phyloP scores from a whole-genome alignment of 2,797 vertebrate species.

The Gila robusta region DNA sequence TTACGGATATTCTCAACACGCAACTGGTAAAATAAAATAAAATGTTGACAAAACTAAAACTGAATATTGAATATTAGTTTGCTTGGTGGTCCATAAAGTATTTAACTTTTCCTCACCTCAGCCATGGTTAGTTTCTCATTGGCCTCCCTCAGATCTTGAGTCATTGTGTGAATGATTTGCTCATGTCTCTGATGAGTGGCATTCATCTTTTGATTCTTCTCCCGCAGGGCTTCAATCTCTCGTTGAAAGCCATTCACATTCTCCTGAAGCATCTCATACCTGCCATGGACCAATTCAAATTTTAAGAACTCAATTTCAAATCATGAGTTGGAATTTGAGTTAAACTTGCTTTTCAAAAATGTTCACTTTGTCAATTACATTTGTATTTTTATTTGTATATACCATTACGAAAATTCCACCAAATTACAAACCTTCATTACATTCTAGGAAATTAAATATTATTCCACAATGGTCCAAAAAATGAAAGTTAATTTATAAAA shows the following conservation, averaged over 20 bases:
- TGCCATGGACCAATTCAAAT: slow-evolving; percentile 60
- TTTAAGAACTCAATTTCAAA: not conserved
- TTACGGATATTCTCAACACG: slow-evolving; percentile 91
- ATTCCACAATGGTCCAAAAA: not conserved
- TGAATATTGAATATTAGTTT: not conserved
- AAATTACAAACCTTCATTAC: not conserved
- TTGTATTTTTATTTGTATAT: not conserved
- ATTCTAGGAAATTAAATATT: too few relatives aligned
- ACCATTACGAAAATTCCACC: not conserved
- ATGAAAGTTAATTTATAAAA: not conserved
- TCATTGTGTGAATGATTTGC: slow-evolving; percentile 92
- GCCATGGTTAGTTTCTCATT: slow-evolving; percentile 90
- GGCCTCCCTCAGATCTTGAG: slow-evolving; percentile 89
- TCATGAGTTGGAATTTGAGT: not conserved
- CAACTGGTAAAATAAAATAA: slow-evolving; percentile 74
- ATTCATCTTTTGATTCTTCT: slow-evolving; percentile 88
- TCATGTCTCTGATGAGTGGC: slow-evolving; percentile 89
- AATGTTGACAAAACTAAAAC: not conserved
- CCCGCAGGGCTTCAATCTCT: slow-evolving; percentile 89
- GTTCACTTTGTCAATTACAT: not conserved
- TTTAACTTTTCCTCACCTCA: slow-evolving; percentile 79
- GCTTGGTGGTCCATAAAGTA: not conserved
- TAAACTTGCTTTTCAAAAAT: not conserved
- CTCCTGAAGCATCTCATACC: slow-evolving; percentile 96
- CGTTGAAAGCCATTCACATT: slow-evolving; percentile 89